Percentiles rank a stretch among this genome's conserved stretches.
These are phyloP conservation scores for Luscinia luscinia DNA, from an alignment of 2,797 vertebrate species.

Conservation along the genomic window DNA sequence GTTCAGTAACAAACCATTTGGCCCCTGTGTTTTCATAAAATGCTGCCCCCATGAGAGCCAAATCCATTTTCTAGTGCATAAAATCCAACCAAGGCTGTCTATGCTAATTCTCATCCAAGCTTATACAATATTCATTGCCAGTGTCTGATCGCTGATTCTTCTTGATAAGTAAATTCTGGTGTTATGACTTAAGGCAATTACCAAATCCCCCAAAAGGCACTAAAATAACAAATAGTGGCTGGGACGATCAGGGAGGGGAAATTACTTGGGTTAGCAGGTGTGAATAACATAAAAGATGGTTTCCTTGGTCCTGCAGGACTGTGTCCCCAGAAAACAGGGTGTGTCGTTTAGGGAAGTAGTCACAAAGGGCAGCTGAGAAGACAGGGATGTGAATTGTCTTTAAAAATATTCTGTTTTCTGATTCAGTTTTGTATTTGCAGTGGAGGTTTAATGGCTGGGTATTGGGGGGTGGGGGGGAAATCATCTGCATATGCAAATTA, in stretches of 20 bases:
- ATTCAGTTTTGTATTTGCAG: background rate
- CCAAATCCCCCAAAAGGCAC: conserved; percentile 33
- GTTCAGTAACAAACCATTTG: conserved; percentile 20
- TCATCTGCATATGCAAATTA: background rate
- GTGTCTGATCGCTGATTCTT: conserved; percentile 39
- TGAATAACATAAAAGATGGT: background rate
- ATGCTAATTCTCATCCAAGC: conserved; percentile 45
- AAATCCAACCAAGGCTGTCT: conserved; percentile 27
- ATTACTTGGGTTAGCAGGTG: background rate
- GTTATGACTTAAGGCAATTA: conserved; percentile 60
- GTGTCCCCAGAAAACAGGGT: background rate
- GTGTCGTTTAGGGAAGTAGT: background rate
- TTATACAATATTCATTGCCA: conserved; percentile 63
- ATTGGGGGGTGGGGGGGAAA: too few species aligned
- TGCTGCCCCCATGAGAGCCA: background rate
- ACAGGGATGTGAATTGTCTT: background rate
- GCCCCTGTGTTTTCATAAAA: conserved; percentile 42
- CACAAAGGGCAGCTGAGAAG: background rate
- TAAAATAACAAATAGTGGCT: conserved; percentile 28
- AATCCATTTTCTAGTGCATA: conserved; percentile 51
- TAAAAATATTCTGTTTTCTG: background rate
- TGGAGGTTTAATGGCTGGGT: background rate
- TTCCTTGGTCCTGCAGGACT: background rate
- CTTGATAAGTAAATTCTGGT: conserved; percentile 63
- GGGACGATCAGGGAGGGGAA: background rate